phyloP scores from a whole-genome alignment of 2,888 invertebrate species.

The Argyra leucocephala region DNA sequence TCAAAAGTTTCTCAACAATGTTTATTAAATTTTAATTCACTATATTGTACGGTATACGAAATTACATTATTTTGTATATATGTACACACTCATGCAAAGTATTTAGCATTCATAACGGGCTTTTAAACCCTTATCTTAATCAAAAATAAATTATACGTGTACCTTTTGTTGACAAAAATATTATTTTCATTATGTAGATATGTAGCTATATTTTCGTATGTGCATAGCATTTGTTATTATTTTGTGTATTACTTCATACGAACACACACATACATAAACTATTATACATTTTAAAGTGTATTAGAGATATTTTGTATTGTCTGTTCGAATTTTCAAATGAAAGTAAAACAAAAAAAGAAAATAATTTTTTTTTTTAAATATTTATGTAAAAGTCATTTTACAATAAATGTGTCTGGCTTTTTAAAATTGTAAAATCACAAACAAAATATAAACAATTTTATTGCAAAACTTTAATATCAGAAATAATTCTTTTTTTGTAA shows the following conservation, averaged over 20 bases:
- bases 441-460: not conserved
- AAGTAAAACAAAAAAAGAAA: not conserved
- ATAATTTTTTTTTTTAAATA: not conserved
- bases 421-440: not conserved
- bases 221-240: no score
- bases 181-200: no score
- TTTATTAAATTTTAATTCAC: not conserved
- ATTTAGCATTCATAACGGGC: not conserved
- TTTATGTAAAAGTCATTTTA: not conserved
- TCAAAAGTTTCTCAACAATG: not conserved
- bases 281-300: no score
- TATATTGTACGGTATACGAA: no score
- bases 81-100: no score
- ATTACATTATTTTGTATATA: no score
- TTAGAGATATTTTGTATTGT: no score
- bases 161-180: slow-evolving; percentile 2
- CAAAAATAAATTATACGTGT: slow-evolving; percentile 6
- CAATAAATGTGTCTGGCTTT: slow-evolving; percentile 2
- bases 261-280: no score
- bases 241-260: no score
- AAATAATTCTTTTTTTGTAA: not conserved
- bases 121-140: slow-evolving; percentile 3
- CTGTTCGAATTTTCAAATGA: no score
- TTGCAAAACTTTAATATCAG: not conserved
- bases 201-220: not conserved